Evolutionary conservation across 2,113 vertebrate genomes (phyloP).

Genomic region (Antigone vipio): DNA sequence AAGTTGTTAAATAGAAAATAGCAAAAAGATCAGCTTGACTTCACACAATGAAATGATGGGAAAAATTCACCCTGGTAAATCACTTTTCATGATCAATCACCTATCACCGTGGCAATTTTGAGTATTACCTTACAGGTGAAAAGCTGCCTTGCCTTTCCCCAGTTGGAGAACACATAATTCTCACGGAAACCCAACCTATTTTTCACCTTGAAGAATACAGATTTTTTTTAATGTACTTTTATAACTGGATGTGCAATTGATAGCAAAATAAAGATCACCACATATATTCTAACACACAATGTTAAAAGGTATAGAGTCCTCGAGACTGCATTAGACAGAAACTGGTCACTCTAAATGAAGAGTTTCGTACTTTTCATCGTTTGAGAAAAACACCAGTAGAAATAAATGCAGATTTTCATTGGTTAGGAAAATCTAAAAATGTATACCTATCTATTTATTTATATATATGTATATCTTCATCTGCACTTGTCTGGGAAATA

Average conservation of each 20-base stretch:
- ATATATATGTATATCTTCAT: slow-evolving; percentile 61
- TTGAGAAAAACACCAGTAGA: slow-evolving; percentile 63
- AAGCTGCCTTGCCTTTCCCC: slow-evolving; percentile 21
- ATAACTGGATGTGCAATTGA: slow-evolving; percentile 50
- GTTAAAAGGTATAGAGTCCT: slow-evolving; percentile 56
- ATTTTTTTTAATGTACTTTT: background rate
- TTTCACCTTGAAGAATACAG: background rate
- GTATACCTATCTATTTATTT: slow-evolving; percentile 28
- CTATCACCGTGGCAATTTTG: background rate
- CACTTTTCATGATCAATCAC: background rate
- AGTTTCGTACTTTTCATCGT: slow-evolving; percentile 21
- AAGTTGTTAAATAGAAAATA: slow-evolving; percentile 7
- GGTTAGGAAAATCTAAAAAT: slow-evolving; percentile 76
- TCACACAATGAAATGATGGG: slow-evolving; percentile 34
- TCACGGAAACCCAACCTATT: background rate
- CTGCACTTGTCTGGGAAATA: slow-evolving; percentile 45
- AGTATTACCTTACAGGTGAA: slow-evolving; percentile 19
- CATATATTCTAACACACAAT: slow-evolving; percentile 40
- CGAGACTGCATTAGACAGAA: slow-evolving; percentile 54
- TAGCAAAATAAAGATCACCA: slow-evolving; percentile 55
- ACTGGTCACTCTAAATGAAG: slow-evolving; percentile 52
- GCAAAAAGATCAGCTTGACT: slow-evolving; percentile 7
- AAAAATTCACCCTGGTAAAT: background rate
- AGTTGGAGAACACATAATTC: background rate
- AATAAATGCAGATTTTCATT: slow-evolving; percentile 72